phyloP scores from a whole-genome alignment of 2,797 vertebrate genomes.

The Bradypodion pumilum region DNA sequence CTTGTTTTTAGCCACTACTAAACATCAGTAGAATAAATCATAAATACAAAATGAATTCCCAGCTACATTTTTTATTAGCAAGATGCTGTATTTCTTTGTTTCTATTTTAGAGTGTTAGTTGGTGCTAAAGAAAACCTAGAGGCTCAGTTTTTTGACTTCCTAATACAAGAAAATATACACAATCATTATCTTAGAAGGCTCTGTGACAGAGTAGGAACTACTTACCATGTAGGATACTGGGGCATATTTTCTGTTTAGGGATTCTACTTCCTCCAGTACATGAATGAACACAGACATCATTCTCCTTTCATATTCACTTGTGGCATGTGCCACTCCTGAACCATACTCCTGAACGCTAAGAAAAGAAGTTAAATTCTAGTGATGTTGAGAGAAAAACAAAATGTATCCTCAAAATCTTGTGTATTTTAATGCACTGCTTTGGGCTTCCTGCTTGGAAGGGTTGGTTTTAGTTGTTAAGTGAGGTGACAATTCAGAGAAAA shows the following conservation, averaged over 20 bases:
- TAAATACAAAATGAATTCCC: background rate
- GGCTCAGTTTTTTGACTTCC: background rate
- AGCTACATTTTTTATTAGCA: background rate
- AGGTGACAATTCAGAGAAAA: no score
- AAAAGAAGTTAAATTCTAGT: constrained; percentile 23
- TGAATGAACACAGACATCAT: constrained; percentile 93
- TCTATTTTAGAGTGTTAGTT: background rate
- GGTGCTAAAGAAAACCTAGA: background rate
- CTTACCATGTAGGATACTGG: constrained; percentile 95
- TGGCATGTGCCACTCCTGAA: constrained; percentile 84
- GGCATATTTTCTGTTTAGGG: constrained; percentile 90
- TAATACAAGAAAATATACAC: background rate
- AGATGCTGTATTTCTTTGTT: background rate
- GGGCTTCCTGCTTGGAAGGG: background rate
- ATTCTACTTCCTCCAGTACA: constrained; percentile 93
- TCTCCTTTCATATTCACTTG: constrained; percentile 93
- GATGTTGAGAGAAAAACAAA: background rate
- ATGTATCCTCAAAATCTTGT: background rate
- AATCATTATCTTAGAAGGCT: background rate
- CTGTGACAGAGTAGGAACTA: constrained; percentile 9
- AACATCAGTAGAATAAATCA: background rate
- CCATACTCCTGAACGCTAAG: constrained; percentile 93
- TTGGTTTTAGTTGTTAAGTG: no score
- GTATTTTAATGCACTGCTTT: background rate
- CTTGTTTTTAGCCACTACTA: background rate